phyloP scores from a whole-genome alignment of 2,113 vertebrate genomes.

The Willisornis vidua region DNA sequence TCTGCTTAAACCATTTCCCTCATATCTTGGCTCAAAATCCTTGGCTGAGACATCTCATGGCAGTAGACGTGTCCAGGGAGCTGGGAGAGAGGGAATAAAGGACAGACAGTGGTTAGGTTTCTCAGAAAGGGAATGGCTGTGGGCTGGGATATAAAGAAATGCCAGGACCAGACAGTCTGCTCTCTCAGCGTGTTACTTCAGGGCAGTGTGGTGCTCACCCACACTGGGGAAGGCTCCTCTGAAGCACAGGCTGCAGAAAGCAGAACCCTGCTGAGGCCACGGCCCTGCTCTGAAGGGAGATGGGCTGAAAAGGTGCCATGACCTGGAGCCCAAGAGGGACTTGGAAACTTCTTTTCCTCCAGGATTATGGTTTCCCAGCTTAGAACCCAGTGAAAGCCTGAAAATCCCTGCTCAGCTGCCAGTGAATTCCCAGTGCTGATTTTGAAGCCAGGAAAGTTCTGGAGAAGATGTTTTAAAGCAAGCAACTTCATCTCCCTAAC shows the following conservation, averaged over 20 bases:
- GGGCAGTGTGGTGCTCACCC: neutral
- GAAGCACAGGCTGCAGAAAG: neutral
- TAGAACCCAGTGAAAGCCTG: neutral
- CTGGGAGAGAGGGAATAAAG: slow-evolving; percentile 27
- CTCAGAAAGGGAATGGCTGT: slow-evolving; percentile 58
- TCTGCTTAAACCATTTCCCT: slow-evolving; percentile 47
- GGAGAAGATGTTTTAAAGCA: neutral
- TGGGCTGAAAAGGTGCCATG: neutral
- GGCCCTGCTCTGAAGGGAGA: neutral
- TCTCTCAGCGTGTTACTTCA: neutral
- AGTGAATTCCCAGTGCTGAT: neutral
- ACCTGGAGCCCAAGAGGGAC: neutral
- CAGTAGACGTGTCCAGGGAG: slow-evolving; percentile 29
- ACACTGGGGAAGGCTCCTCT: neutral
- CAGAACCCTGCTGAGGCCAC: neutral
- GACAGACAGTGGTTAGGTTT: slow-evolving; percentile 52
- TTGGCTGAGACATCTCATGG: slow-evolving; percentile 30
- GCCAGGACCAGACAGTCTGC: neutral
- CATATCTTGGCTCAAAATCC: slow-evolving; percentile 18
- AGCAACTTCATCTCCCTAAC: neutral
- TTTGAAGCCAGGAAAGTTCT: slow-evolving; percentile 2
- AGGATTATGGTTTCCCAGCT: neutral
- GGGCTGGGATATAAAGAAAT: slow-evolving; percentile 40
- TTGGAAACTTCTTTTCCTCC: neutral
- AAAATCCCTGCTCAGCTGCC: slow-evolving; percentile 7